Conservation (phyloP, 2,888 invertebrate genomes). For the Globia sparganii region DNA sequence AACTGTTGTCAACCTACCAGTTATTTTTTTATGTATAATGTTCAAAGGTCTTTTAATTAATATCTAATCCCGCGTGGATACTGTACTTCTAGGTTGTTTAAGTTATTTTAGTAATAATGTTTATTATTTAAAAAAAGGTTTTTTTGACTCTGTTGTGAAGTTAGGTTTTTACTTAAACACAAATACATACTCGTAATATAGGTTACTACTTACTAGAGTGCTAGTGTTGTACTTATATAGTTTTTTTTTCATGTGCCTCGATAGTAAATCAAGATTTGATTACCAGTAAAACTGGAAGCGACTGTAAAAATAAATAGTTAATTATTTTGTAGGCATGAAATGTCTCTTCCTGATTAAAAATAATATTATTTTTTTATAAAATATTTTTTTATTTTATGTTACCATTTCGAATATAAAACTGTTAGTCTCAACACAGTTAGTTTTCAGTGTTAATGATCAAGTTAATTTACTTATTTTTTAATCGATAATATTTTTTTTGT, state of each 20-base stretch:
- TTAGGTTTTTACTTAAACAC: neutral
- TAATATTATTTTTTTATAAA: neutral
- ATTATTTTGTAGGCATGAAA: conserved; percentile 20
- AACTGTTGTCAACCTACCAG: conserved; percentile 18
- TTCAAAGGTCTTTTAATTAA: neutral
- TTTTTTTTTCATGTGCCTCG: neutral
- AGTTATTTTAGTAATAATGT: neutral
- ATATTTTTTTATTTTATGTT: neutral
- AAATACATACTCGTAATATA: neutral
- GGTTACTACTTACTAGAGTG: neutral
- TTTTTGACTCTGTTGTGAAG: neutral
- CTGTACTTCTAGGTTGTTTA: neutral
- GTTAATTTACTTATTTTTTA: too few species aligned
- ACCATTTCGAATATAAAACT: neutral
- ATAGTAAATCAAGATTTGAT: neutral
- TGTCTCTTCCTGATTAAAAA: neutral
- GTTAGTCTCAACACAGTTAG: neutral
- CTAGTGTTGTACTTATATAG: conserved; percentile 21
- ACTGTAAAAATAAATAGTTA: neutral
- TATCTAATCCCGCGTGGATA: neutral
- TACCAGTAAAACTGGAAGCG: conserved; percentile 36
- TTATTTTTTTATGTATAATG: neutral
- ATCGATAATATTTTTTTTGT: neutral
- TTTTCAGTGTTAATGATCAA: neutral
- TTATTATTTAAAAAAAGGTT: neutral